A percentile compares a stretch with the other conserved stretches of the same genome.
phyloP scores from a whole-genome alignment of 92 coral and sea anemone species.

The Epizoanthus scotinus region DNA sequence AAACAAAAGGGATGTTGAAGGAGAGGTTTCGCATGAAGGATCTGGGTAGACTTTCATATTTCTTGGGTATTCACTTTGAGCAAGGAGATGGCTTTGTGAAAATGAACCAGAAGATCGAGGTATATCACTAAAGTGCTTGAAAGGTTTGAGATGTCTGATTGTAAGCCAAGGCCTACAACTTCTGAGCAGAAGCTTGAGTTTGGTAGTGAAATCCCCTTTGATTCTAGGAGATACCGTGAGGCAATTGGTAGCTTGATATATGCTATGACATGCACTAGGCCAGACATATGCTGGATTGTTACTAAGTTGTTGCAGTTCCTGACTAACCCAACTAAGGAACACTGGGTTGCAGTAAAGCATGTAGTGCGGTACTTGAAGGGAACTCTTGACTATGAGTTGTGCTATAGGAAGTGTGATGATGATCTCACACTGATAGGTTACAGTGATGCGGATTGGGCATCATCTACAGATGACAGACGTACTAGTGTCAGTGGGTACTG shows the following conservation, averaged over 20 bases:
- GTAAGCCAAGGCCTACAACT: constrained; percentile 57
- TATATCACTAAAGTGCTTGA: constrained; percentile 42
- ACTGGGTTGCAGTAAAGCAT: constrained; percentile 49
- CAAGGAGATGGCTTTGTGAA: constrained; percentile 50
- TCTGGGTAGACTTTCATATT: constrained; percentile 50
- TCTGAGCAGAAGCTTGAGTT: constrained; percentile 52
- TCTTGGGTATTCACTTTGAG: constrained; percentile 45
- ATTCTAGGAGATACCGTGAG: constrained; percentile 40
- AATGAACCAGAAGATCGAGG: constrained; percentile 43
- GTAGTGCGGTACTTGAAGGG: constrained; percentile 51
- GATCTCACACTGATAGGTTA: constrained; percentile 41
- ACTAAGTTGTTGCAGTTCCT: constrained; percentile 41
- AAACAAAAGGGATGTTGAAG: constrained; percentile 44
- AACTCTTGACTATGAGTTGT: constrained; percentile 32
- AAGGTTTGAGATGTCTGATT: constrained; percentile 54
- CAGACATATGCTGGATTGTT: constrained; percentile 55
- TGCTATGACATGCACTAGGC: constrained; percentile 51
- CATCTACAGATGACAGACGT: constrained; percentile 50
- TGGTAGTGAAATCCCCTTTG: constrained; percentile 36
- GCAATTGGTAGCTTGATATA: constrained; percentile 51
- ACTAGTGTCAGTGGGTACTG: constrained; percentile 63
- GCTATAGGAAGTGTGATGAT: constrained; percentile 40
- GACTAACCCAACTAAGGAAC: constrained; percentile 30
- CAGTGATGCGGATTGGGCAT: constrained; percentile 65
- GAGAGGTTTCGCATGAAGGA: constrained; percentile 60